Conservation (phyloP, 2,888 invertebrate species). For the Chymomyza caudatula region DNA sequence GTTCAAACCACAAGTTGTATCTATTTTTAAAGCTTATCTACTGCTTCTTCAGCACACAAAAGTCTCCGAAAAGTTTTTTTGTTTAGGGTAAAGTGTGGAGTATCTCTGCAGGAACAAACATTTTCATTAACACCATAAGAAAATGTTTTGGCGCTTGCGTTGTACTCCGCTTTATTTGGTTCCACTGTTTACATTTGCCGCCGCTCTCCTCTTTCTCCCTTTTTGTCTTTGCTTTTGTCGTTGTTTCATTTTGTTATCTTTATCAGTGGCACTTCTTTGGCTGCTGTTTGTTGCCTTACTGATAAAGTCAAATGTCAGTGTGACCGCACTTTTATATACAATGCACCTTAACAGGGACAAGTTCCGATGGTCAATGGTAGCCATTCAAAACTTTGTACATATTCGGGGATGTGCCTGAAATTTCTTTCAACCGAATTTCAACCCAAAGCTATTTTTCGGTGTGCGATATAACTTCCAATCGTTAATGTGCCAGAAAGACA, state of each 20-base stretch:
- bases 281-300: background rate
- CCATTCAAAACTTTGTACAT: no score
- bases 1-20: constrained; percentile 54
- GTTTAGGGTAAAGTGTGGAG: background rate
- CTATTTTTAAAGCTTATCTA: constrained; percentile 52
- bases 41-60: background rate
- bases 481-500: no score
- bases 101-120: constrained; percentile 1
- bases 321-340: no score
- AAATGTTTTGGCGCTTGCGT: background rate
- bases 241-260: background rate
- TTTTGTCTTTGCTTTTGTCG: background rate
- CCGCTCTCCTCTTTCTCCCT: background rate
- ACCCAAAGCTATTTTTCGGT: no score
- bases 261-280: background rate
- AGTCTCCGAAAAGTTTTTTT: background rate
- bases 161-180: constrained; percentile 16
- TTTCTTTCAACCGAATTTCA: no score
- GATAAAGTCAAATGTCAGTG: background rate
- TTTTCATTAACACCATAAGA: constrained; percentile 40
- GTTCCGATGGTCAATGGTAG: no score
- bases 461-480: no score
- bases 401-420: no score
- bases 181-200: constrained; percentile 14
- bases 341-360: no score